Evolutionary conservation across 2,113 vertebrate species (phyloP).

Genomic region (Erpornis zantholeuca): DNA sequence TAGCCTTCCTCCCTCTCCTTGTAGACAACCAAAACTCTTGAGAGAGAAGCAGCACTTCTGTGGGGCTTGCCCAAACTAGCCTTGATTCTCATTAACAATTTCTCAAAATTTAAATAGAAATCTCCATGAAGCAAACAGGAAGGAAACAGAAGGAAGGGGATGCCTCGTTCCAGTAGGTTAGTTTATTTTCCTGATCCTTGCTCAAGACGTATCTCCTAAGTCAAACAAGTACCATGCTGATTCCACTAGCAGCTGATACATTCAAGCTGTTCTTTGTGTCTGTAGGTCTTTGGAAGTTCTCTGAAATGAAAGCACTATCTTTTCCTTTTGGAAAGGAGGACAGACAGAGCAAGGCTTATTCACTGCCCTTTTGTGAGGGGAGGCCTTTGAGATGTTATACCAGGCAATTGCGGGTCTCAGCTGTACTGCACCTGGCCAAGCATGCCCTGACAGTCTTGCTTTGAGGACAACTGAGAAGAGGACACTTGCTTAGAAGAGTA

Average conservation of each 20-base stretch:
- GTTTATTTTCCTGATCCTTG: background rate
- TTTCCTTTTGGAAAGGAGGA: conserved; percentile 74
- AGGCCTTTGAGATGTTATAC: conserved; percentile 77
- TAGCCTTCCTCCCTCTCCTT: background rate
- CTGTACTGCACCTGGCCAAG: background rate
- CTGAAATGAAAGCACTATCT: conserved; percentile 74
- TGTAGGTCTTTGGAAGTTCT: background rate
- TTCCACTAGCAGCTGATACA: background rate
- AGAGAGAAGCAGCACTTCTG: background rate
- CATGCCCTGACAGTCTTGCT: background rate
- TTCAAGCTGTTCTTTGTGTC: background rate
- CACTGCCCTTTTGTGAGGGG: conserved; percentile 80
- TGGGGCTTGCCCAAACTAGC: background rate
- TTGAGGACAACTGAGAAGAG: background rate
- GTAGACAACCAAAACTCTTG: background rate
- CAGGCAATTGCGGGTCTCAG: background rate
- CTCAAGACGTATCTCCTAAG: background rate
- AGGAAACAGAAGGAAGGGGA: background rate
- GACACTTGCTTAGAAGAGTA: background rate
- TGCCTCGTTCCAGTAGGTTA: background rate
- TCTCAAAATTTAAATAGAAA: background rate
- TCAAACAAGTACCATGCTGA: background rate
- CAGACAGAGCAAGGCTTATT: conserved; percentile 69
- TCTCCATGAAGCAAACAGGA: background rate
- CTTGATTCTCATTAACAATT: background rate